phyloP scores from a whole-genome alignment of 2,797 vertebrate species.

The Ispidina lecontei region DNA sequence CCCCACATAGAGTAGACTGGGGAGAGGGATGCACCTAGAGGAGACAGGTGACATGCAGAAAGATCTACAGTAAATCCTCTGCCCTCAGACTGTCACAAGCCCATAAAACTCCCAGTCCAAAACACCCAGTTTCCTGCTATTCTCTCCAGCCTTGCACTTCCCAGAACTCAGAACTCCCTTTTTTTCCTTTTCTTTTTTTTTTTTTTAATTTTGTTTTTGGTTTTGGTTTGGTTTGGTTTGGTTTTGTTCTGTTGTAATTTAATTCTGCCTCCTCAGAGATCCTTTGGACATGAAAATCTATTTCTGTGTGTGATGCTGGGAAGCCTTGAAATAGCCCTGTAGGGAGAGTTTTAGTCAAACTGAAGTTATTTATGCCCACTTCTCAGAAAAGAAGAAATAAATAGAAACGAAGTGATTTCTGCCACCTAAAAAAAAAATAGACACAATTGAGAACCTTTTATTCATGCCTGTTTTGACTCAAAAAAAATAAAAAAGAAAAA shows the following conservation, averaged over 20 bases:
- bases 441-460: neutral
- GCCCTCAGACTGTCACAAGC: neutral
- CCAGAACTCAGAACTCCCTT: conserved; percentile 11
- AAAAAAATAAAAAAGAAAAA: neutral
- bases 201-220: too few species aligned
- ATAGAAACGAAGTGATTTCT: neutral
- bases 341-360: conserved; percentile 29
- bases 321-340: conserved; percentile 41
- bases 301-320: conserved; percentile 31
- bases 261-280: conserved; percentile 48
- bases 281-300: conserved; percentile 49
- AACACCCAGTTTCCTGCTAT: neutral
- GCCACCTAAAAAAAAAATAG: neutral
- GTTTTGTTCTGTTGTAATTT: conserved; percentile 25
- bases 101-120: neutral
- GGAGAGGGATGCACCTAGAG: neutral
- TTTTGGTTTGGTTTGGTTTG: too few species aligned
- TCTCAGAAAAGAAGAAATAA: neutral
- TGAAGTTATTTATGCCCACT: conserved; percentile 26
- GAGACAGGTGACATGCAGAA: neutral
- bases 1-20: neutral
- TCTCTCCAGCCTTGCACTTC: neutral
- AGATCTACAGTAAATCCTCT: neutral
- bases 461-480: neutral
- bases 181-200: neutral